Conservation (phyloP, 2,888 invertebrate genomes). For the Nomada lathburiana region DNA sequence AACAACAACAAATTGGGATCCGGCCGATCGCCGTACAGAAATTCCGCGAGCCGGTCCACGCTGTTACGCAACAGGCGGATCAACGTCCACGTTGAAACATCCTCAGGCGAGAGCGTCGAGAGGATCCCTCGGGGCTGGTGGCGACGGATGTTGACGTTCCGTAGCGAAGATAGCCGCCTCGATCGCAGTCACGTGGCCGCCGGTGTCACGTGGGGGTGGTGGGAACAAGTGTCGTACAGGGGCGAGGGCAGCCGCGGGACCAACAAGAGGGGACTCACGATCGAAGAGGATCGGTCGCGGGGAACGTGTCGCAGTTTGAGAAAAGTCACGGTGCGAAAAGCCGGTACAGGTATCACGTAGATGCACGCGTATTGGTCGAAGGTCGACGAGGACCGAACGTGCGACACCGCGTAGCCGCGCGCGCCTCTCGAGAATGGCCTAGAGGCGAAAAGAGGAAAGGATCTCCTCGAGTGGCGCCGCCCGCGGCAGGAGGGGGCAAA, state of each 20-base stretch:
- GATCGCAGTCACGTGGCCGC: conserved; percentile 50
- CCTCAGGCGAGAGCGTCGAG: conserved; percentile 22
- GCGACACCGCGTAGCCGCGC: conserved; percentile 82
- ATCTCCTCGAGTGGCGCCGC: conserved; percentile 81
- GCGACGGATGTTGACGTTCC: conserved; percentile 45
- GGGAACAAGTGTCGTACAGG: conserved; percentile 13
- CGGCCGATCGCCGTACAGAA: background rate
- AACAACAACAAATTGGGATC: background rate
- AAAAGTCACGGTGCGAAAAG: conserved; percentile 71
- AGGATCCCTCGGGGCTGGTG: conserved; percentile 26
- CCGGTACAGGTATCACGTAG: conserved; percentile 42
- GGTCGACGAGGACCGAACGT: conserved; percentile 77
- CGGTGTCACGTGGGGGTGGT: conserved; percentile 64
- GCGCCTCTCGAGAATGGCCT: conserved; percentile 85
- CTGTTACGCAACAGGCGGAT: conserved; percentile 45
- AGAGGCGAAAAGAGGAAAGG: conserved; percentile 86
- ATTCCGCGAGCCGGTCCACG: conserved; percentile 1
- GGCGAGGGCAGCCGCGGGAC: background rate
- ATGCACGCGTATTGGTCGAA: conserved; percentile 76
- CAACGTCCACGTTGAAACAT: conserved; percentile 33
- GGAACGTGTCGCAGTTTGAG: conserved; percentile 63
- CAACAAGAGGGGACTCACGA: background rate
- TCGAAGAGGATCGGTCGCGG: background rate
- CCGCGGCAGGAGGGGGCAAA: conserved; percentile 79
- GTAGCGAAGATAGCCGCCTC: conserved; percentile 31